Evolutionary conservation across 1,140 invertebrate genomes (phyloP).

Genomic region (Nilaparvata lugens): DNA sequence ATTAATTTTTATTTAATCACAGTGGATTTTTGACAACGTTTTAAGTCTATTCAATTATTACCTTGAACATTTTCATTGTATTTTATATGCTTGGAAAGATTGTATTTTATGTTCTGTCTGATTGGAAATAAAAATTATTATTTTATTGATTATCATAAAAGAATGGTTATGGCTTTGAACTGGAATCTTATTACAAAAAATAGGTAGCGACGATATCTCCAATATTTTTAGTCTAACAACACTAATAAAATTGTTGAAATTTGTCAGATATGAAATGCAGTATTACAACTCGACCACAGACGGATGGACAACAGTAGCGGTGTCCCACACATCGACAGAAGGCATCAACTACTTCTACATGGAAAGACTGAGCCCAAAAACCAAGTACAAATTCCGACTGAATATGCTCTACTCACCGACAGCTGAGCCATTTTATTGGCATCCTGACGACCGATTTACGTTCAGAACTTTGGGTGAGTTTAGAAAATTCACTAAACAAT

Average conservation of each 20-base stretch:
- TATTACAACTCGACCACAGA: slow-evolving; percentile 12
- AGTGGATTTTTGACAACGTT: no score
- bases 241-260: not conserved
- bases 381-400: slow-evolving; percentile 62
- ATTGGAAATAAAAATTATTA: no score
- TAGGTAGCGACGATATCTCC: no score
- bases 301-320: slow-evolving; percentile 17
- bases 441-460: slow-evolving; percentile 51
- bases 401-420: slow-evolving; percentile 53
- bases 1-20: no score
- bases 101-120: no score
- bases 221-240: slow-evolving; percentile 6
- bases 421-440: slow-evolving; percentile 52
- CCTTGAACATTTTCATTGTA: no score
- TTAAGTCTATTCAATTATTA: no score
- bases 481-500: no score
- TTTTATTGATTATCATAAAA: no score
- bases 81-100: no score
- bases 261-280: slow-evolving; percentile 21
- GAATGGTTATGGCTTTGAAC: no score
- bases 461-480: slow-evolving; percentile 63
- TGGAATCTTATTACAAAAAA: no score
- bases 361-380: slow-evolving; percentile 52
- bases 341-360: slow-evolving; percentile 37
- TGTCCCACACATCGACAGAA: slow-evolving; percentile 13